A percentile compares a stretch with the other conserved stretches of the same genome.
Evolutionary conservation across 2,888 invertebrate species (phyloP).

Genomic region (Drosophila affinis): DNA sequence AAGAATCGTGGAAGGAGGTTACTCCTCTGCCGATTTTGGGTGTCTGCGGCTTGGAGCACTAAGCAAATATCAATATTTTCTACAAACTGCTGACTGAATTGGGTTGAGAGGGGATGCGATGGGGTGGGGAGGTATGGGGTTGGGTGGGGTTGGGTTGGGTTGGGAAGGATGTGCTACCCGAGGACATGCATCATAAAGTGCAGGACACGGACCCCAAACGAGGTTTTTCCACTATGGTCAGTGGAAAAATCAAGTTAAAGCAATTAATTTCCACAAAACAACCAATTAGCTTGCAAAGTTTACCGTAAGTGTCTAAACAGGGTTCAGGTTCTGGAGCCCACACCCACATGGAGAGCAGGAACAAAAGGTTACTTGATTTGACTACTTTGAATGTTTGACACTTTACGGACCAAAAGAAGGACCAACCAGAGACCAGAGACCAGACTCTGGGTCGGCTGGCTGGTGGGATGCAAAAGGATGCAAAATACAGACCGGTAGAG

Average conservation of each 20-base stretch:
- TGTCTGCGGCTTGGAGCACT: constrained; percentile 63
- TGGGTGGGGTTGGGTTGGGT: background rate
- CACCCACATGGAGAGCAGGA: constrained; percentile 45
- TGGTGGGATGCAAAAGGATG: constrained; percentile 16
- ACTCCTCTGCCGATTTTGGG: constrained; percentile 15
- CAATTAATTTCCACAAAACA: constrained; percentile 84
- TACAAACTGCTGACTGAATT: background rate
- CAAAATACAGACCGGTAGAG: constrained; percentile 35
- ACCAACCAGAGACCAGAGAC: background rate
- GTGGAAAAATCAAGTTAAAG: constrained; percentile 82
- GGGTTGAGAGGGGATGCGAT: background rate
- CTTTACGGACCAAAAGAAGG: constrained; percentile 71
- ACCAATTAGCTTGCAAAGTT: constrained; percentile 83
- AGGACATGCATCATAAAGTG: constrained; percentile 75
- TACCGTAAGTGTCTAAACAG: constrained; percentile 83
- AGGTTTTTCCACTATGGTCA: constrained; percentile 30
- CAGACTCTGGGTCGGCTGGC: constrained; percentile 13
- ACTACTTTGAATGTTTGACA: constrained; percentile 83
- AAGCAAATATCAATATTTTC: constrained; percentile 70
- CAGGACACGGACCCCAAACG: constrained; percentile 40
- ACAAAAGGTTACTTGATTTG: constrained; percentile 83
- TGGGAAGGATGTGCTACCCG: constrained; percentile 1
- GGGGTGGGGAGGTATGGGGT: background rate
- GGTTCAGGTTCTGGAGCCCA: constrained; percentile 13
- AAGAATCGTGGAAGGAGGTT: background rate